Evolutionary conservation across 2,797 vertebrate species (phyloP).

Genomic region (Mormyrus proboscirostris): DNA sequence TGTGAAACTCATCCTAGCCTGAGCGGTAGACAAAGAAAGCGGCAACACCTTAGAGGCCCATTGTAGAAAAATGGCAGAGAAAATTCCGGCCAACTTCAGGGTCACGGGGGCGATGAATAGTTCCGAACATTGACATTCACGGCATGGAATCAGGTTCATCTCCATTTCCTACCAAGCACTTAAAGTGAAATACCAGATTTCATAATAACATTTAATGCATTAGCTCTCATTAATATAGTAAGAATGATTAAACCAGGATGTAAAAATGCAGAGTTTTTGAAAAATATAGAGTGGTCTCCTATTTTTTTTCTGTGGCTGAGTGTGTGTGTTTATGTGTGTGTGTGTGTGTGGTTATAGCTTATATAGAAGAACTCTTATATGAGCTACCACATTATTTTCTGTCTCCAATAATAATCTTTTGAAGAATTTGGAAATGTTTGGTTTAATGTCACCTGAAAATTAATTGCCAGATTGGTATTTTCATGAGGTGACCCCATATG

Average conservation of each 20-base stretch:
- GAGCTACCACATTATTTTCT: not conserved
- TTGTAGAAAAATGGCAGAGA: not conserved
- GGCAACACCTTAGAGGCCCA: not conserved
- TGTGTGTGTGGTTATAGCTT: not conserved
- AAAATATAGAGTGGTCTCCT: not conserved
- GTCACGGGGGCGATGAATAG: not conserved
- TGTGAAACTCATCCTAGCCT: not conserved
- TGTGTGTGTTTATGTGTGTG: too few species aligned
- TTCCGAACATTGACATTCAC: not conserved
- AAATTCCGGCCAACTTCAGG: not conserved
- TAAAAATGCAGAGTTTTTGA: not conserved
- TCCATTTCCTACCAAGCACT: not conserved
- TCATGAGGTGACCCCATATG: not conserved
- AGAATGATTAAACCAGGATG: not conserved
- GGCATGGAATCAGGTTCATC: not conserved
- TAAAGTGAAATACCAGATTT: not conserved
- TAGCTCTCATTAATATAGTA: not conserved
- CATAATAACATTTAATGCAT: not conserved
- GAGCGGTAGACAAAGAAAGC: not conserved
- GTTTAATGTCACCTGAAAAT: not conserved
- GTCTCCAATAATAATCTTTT: not conserved
- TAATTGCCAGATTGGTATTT: not conserved
- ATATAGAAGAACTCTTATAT: not conserved
- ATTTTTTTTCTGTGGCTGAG: not conserved
- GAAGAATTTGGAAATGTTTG: not conserved